A percentile compares a stretch with the other conserved stretches of the same genome.
Evolutionary conservation across 2,888 invertebrate genomes (phyloP).

Genomic region (Lasioglossum villosulum): DNA sequence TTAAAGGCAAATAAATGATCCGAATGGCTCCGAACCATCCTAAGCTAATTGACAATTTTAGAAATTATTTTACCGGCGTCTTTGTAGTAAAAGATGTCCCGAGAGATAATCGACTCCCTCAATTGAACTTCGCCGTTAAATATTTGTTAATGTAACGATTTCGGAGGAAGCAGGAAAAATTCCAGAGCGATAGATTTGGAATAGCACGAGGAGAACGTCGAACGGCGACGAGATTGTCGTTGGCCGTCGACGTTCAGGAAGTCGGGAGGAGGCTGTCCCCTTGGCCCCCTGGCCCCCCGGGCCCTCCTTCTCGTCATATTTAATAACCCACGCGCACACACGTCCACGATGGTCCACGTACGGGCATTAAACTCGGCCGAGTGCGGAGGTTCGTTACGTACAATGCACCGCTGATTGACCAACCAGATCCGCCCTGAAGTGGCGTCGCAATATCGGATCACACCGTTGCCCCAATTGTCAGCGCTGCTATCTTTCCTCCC

Average conservation of each 20-base stretch:
- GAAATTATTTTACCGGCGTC: background rate
- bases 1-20: background rate
- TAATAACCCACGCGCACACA: constrained; percentile 76
- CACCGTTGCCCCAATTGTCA: constrained; percentile 73
- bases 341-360: constrained; percentile 70
- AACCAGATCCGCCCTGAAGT: constrained; percentile 79
- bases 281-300: constrained; percentile 17
- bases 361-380: constrained; percentile 75
- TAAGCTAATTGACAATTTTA: background rate
- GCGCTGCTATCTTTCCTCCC: constrained; percentile 69
- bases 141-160: background rate
- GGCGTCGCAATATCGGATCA: constrained; percentile 74
- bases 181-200: background rate
- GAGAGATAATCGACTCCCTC: background rate
- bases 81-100: background rate
- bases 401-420: constrained; percentile 80
- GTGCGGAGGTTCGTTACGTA: constrained; percentile 79
- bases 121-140: too few species aligned
- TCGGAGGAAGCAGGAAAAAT: background rate
- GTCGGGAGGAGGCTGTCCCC: constrained; percentile 37
- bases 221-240: constrained; percentile 55
- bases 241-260: constrained; percentile 64
- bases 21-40: background rate
- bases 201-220: constrained; percentile 41
- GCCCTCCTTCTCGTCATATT: constrained; percentile 69